phyloP scores from a whole-genome alignment of 2,888 invertebrate genomes.

The Protodeltote pygarga region DNA sequence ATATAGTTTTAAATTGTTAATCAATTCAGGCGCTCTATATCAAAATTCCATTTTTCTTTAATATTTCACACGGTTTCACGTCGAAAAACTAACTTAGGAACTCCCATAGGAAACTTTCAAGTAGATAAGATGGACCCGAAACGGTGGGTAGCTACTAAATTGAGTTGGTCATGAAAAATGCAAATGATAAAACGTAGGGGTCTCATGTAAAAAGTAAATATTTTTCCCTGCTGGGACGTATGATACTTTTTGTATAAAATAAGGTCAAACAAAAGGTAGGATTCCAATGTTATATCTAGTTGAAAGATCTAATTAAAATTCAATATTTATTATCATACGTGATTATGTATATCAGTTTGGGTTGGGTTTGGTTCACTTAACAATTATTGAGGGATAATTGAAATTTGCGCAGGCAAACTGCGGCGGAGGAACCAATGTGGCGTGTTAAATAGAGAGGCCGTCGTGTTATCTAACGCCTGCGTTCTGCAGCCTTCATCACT shows the following conservation, averaged over 20 bases:
- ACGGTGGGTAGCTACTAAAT: conserved; percentile 53
- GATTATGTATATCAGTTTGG: conserved; percentile 25
- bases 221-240: conserved; percentile 23
- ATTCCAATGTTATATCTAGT: conserved; percentile 8
- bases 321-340: conserved; percentile 31
- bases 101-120: conserved; percentile 49
- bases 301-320: conserved; percentile 27
- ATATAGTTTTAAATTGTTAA: conserved; percentile 22
- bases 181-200: conserved; percentile 51
- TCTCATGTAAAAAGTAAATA: conserved; percentile 38
- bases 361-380: conserved; percentile 28
- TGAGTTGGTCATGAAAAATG: conserved; percentile 57
- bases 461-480: too few relatives aligned
- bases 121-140: conserved; percentile 44
- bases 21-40: conserved; percentile 24
- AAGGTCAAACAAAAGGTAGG: conserved; percentile 25
- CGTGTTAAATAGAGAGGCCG: conserved; percentile 10
- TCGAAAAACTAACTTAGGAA: conserved; percentile 40
- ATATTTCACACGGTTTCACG: conserved; percentile 40
- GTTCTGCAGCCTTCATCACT: too few relatives aligned
- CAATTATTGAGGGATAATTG: conserved; percentile 44
- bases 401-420: conserved; percentile 36
- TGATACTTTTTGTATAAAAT: conserved; percentile 28
- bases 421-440: conserved; percentile 20
- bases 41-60: conserved; percentile 45